phyloP scores from a whole-genome alignment of 2,113 vertebrate genomes.

The Tachysurus fulvidraco region DNA sequence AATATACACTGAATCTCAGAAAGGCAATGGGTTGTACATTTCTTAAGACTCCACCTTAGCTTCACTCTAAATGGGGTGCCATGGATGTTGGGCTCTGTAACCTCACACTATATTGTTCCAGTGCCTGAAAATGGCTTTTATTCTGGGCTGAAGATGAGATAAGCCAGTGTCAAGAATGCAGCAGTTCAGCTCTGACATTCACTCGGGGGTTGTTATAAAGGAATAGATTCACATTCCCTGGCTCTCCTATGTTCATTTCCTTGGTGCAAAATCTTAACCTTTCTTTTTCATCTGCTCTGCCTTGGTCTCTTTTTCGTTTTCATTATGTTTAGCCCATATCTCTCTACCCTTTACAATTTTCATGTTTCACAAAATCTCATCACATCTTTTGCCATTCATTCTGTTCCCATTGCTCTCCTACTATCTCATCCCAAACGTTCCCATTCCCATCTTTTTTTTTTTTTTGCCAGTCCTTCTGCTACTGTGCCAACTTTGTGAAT shows the following conservation, averaged over 20 bases:
- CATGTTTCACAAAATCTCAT: conserved; percentile 46
- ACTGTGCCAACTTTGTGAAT: conserved; percentile 23
- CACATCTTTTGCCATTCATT: conserved; percentile 58
- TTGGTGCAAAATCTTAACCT: conserved; percentile 39
- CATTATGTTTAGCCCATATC: conserved; percentile 52
- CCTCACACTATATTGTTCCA: conserved; percentile 73
- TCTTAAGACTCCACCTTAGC: conserved; percentile 62
- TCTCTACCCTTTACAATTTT: conserved; percentile 65
- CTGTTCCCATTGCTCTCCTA: conserved; percentile 16
- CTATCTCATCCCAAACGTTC: conserved; percentile 41
- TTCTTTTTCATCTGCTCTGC: conserved; percentile 50
- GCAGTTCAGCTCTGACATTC: conserved; percentile 64
- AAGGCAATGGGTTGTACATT: conserved; percentile 65
- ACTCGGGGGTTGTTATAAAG: conserved; percentile 68
- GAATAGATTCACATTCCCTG: conserved; percentile 62
- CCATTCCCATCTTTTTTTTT: conserved; percentile 5
- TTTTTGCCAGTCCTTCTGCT: conserved; percentile 32
- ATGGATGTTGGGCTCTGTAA: conserved; percentile 67
- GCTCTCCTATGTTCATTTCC: conserved; percentile 58
- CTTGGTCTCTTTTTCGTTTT: conserved; percentile 59
- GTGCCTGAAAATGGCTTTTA: conserved; percentile 74
- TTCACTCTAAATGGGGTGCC: conserved; percentile 71
- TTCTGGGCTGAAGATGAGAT: conserved; percentile 73
- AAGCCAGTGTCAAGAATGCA: conserved; percentile 69
- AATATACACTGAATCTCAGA: conserved; percentile 50